Conservation (phyloP, 2,888 invertebrate species). For the Yponomeuta plumbellus region DNA sequence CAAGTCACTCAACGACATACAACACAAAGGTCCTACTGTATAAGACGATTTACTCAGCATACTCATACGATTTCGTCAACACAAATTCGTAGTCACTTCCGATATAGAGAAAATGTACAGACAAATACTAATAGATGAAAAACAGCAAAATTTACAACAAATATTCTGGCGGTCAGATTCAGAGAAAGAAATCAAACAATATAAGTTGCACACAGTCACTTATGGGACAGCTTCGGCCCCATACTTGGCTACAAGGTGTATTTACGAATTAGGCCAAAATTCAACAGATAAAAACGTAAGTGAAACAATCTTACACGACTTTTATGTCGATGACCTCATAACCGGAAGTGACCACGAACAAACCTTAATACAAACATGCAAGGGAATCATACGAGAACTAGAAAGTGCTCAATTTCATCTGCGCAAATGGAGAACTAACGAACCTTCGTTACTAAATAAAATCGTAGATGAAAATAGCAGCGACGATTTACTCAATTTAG, state of each 20-base stretch:
- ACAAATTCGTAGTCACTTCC: constrained; percentile 16
- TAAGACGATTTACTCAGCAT: constrained; percentile 20
- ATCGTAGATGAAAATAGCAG: background rate
- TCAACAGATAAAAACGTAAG: background rate
- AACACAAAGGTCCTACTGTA: constrained; percentile 17
- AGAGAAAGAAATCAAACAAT: constrained; percentile 1
- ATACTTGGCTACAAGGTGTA: constrained; percentile 21
- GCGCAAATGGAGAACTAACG: constrained; percentile 19
- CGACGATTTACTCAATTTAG: constrained; percentile 15
- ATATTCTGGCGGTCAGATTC: constrained; percentile 14
- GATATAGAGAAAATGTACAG: constrained; percentile 22
- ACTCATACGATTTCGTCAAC: constrained; percentile 17
- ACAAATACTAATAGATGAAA: constrained; percentile 1
- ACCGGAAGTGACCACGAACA: constrained; percentile 8
- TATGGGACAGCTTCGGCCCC: constrained; percentile 19
- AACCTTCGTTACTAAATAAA: constrained; percentile 6
- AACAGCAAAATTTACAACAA: constrained; percentile 15
- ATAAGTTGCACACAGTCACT: background rate
- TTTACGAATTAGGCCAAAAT: constrained; percentile 5
- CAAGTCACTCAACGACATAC: constrained; percentile 13
- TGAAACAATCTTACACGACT: background rate
- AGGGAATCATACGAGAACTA: constrained; percentile 11
- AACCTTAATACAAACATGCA: constrained; percentile 17
- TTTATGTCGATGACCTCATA: constrained; percentile 10
- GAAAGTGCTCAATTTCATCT: constrained; percentile 17